Conservation (phyloP, 2,113 vertebrate species). For the Syngnathus floridae region DNA sequence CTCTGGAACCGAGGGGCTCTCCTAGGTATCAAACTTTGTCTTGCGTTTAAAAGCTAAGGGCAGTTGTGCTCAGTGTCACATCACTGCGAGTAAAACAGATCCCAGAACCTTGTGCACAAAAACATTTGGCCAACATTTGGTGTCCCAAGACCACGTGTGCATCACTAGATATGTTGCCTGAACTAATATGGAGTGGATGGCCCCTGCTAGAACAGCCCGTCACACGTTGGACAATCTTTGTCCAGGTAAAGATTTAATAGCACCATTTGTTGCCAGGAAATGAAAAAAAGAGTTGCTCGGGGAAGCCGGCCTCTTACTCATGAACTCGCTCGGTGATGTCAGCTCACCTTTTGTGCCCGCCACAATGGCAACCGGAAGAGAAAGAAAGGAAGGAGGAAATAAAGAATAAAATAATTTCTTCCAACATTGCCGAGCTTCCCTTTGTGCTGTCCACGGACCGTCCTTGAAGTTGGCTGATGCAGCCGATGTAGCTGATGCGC, state of each 20-base stretch:
- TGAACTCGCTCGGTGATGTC: slow-evolving; percentile 30
- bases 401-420: no score
- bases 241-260: slow-evolving; percentile 36
- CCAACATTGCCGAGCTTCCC: neutral
- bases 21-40: no score
- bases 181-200: slow-evolving; percentile 15
- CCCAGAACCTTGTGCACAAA: no score
- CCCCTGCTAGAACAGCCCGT: neutral
- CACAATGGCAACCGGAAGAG: slow-evolving; percentile 20
- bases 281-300: slow-evolving; percentile 38
- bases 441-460: slow-evolving; percentile 3
- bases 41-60: no score
- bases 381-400: neutral
- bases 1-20: no score
- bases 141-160: slow-evolving; percentile 3
- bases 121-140: neutral
- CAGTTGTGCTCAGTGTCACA: no score
- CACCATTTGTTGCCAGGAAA: slow-evolving; percentile 12
- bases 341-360: slow-evolving; percentile 2
- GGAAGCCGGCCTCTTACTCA: slow-evolving; percentile 26
- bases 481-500: neutral
- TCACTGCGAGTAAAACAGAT: no score
- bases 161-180: slow-evolving; percentile 27
- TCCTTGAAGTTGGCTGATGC: slow-evolving; percentile 15
- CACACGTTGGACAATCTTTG: slow-evolving; percentile 9